Base-by-base conservation (phyloP, 2,888 invertebrate species). In the Phaonia tiefii region DNA sequence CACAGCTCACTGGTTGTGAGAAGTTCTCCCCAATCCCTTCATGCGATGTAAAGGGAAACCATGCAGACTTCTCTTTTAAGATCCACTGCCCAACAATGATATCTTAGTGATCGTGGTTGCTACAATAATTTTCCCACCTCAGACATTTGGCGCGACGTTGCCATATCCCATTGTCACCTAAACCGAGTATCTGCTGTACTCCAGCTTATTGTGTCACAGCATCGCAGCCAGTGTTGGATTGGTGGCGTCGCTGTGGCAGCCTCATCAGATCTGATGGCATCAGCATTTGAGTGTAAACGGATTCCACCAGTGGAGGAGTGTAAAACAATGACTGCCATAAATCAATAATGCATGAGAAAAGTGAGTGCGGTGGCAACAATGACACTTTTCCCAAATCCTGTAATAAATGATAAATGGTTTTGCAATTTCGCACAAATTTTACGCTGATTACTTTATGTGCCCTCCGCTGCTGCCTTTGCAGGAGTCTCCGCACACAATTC, bases 331-430 rank as follows among this genome's bases (percentile, higher is more conserved):
- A 63, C 42, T 63, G 63, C n/a, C 63, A 80, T 76, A 80, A 80
- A 80, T 80, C 79, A 80, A 80, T 80, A 72, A 74, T 46, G 67
- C 31, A 69, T 37, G 37, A 76, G 70, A 3, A 31, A 65, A 73
- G 22, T 70, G 69, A 73, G 22, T 70, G 69, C 39, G 31, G 46
- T 56, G 31, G 46, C 46, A 51, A 75, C 70, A 17, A 51, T 75
- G 79, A 80, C 76, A 80, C 67, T 65, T 80, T 80, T 42, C n/a
- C 49, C 75, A 79, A 56, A 67, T 67, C 67, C 60, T 60, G 37
- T 42, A 63, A 63, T 63, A 63, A 42, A 73, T 79, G 80, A 80
- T 69, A 20, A 49, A 63, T 63, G 39, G 63, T 63, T 63, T 63
- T 63, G 63, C 63, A 63, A 63, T 63, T 63, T 63, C 63, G 54